Evolutionary conservation across 2,797 vertebrate species (phyloP).

Genomic region (Harpagifer antarcticus): DNA sequence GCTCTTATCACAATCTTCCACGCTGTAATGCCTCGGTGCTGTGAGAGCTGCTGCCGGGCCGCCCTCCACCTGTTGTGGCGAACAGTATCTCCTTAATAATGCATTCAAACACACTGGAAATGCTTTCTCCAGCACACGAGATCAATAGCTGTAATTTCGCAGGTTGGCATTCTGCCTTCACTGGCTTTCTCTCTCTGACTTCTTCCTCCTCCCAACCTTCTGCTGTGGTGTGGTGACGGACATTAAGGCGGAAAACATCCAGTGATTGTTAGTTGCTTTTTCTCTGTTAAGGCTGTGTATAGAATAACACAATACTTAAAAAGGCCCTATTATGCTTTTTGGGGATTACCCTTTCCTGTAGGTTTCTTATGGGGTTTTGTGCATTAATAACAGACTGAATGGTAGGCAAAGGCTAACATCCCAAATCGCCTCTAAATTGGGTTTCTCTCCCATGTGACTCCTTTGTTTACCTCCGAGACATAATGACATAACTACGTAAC

Average conservation of each 20-base stretch:
- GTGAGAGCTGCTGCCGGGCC: slow-evolving; percentile 12
- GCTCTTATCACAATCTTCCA: slow-evolving; percentile 16
- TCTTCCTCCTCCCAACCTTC: slow-evolving; percentile 32
- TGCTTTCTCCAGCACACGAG: slow-evolving; percentile 55
- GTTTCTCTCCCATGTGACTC: too few relatives aligned
- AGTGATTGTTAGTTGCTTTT: slow-evolving; percentile 5
- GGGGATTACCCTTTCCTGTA: too few relatives aligned
- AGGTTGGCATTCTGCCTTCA: slow-evolving; percentile 54
- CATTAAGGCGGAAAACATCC: not conserved
- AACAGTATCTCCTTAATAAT: slow-evolving; percentile 70
- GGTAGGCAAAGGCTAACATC: too few relatives aligned
- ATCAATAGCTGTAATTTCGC: slow-evolving; percentile 80
- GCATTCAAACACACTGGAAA: slow-evolving; percentile 63
- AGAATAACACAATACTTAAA: not conserved
- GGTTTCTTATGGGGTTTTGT: too few relatives aligned
- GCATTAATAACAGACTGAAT: too few relatives aligned
- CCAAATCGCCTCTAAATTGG: too few relatives aligned
- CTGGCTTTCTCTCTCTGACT: slow-evolving; percentile 34
- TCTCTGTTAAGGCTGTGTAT: not conserved
- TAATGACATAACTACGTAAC: too few relatives aligned
- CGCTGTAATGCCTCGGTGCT: slow-evolving; percentile 1
- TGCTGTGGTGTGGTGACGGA: slow-evolving; percentile 7
- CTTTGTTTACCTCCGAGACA: too few relatives aligned
- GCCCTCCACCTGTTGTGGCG: slow-evolving; percentile 70
- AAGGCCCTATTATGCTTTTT: not conserved